Conservation (phyloP, 2,888 invertebrate species). For the Lycaena phlaeas region DNA sequence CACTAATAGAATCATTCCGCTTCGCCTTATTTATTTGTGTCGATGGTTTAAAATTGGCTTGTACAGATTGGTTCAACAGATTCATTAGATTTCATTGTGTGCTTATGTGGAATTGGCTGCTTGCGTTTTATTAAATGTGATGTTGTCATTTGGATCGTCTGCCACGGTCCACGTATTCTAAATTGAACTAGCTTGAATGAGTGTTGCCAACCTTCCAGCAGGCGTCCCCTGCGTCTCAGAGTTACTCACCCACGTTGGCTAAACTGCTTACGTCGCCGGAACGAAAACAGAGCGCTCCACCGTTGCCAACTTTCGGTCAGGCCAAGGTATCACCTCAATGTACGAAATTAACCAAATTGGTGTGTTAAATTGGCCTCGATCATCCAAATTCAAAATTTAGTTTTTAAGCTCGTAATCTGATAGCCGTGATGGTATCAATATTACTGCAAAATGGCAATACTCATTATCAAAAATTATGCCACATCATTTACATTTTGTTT, state of each 20-base stretch:
- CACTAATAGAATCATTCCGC: background rate
- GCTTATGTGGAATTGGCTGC: constrained; percentile 4
- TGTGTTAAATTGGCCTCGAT: constrained; percentile 64
- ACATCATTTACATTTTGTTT: constrained; percentile 33
- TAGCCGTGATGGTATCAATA: constrained; percentile 9
- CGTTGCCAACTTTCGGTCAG: constrained; percentile 68
- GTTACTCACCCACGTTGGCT: constrained; percentile 86
- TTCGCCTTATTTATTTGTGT: constrained; percentile 1
- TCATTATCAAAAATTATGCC: constrained; percentile 43
- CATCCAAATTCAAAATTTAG: constrained; percentile 68
- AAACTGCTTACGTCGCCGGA: constrained; percentile 82
- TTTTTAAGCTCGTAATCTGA: constrained; percentile 32
- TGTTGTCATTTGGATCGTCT: too few relatives aligned
- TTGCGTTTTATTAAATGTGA: constrained; percentile 1
- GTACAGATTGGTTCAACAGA: constrained; percentile 1
- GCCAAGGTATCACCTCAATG: constrained; percentile 63
- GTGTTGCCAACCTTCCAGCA: constrained; percentile 71
- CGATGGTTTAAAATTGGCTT: constrained; percentile 1
- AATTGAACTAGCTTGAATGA: constrained; percentile 54
- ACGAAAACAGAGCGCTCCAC: constrained; percentile 56
- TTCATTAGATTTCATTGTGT: background rate
- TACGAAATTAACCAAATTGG: constrained; percentile 51
- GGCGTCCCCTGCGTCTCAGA: constrained; percentile 71
- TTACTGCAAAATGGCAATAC: constrained; percentile 52
- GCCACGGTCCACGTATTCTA: constrained; percentile 20